Evolutionary conservation across 2,888 invertebrate species (phyloP), one percentile per base, ranked within the genome.

Genomic region (Merodon equestris): DNA sequence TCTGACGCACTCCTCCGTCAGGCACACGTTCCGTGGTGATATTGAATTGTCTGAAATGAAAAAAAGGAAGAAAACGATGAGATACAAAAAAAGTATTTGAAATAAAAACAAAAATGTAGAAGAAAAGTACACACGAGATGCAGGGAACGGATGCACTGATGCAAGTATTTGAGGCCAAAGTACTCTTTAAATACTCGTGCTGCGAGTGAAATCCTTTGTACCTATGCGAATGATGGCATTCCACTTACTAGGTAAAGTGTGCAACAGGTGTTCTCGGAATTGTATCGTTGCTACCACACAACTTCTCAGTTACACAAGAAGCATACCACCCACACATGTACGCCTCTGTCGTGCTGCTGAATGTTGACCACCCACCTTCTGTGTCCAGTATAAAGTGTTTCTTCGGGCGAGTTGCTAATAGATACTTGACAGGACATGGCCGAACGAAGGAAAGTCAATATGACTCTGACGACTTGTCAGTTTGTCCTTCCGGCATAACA

Each of bases 1-100:
- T 85, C 90, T 88, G 66, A 92, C 91, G 85, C 92, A 92, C 85
- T 91, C 91, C 85, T 91, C 91, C 10, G 91, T 91, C 83, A 92
- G 89, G 86, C 92, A 92, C 82, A 92, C 86, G 81, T 84, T 85
- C 57, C 83, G 84, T 50, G 73, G 82, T 47, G 81, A 81, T 81
- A 79, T 79, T 81, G 81, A 81, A 70, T 76, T 66, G 71, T 82
- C 83, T 84, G 83, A 64, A 84, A 84, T 18, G 73, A 71, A 76
- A 50, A 70, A 73, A 48, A 67, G 38, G 48, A 51, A 63, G 53
- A 38, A 60, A 67, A 19, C 42, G 36, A 47, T 68, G 67, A 68
- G 44, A 48, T 60, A 17, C 57, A n/a, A n/a, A 7, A 42, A 34
- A 54, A 68, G 15, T 7, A 27, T n/a, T 40, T 40, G 18, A 50